phyloP scores from a whole-genome alignment of 2,113 vertebrate genomes.

The Diadophis punctatus region DNA sequence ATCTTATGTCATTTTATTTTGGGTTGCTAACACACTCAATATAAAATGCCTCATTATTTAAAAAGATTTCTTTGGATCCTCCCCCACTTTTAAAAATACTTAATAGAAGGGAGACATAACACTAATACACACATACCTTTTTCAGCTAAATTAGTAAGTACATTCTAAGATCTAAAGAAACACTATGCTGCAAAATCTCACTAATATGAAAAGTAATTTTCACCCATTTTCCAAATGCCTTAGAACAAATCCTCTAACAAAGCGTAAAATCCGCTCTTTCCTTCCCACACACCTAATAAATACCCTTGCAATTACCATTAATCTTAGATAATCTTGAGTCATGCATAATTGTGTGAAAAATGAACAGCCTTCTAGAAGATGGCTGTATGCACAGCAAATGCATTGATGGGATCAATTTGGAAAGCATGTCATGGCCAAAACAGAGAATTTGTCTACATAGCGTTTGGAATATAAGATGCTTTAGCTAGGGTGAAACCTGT shows the following conservation, averaged over 20 bases:
- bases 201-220: neutral
- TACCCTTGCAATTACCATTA: neutral
- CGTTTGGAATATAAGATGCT: neutral
- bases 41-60: neutral
- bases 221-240: neutral
- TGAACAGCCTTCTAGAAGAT: neutral
- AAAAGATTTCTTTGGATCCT: neutral
- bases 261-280: neutral
- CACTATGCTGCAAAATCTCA: neutral
- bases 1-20: neutral
- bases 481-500: neutral
- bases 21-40: neutral
- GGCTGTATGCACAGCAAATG: neutral
- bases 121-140: neutral
- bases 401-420: neutral
- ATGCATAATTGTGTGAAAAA: neutral
- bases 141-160: neutral
- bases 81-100: neutral
- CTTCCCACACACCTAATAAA: neutral
- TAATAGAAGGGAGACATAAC: neutral
- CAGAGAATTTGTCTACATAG: neutral
- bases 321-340: neutral
- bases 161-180: neutral
- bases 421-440: neutral
- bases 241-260: neutral